Evolutionary conservation across 2,113 vertebrate species (phyloP), one percentile per base, ranked within the genome.

Genomic region (Nicator chloris): DNA sequence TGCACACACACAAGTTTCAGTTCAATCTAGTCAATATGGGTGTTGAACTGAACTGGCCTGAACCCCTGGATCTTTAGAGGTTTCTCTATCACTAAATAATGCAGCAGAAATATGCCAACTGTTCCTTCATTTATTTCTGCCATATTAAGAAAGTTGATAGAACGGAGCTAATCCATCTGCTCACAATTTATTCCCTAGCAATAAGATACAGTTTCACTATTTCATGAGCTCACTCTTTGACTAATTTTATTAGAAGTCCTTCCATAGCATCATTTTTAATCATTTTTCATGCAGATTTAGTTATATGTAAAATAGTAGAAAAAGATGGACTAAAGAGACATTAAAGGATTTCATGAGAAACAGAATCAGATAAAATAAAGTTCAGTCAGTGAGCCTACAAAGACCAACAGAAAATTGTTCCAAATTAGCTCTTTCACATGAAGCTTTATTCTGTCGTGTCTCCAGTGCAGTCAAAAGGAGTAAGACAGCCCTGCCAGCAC

Each of bases 81-180:
- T 82, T 85, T 84, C 87, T 94, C 26, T 87, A 4, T 82, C 65
- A 82, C 44, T 60, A 31, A 70, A 60, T 73, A 81, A 64, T 86
- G 51, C 30, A 93, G 40, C 15, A n/a, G n/a, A n/a, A 95, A n/a
- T 60, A 70, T 61, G 57, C 90, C 87, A 93, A 94, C 82, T 95
- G 56, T 72, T 94, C 92, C 78, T 79, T 95, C 89, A 93, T 96
- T 97, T 96, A 94, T 96, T 95, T 84, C 78, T 96, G 66, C 78
- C 92, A n/a, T 88, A 80, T 95, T 96, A 96, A 92, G 96, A 85
- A 83, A 94, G 73, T 94, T 94, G 91, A 96, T 97, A 77, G 84
- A 95, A 57, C 88, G 81, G 82, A 96, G 86, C 68, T 93, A 97
- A 96, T 97, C 95, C 91, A 92, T 97, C 91, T 97, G 96, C 63